Evolutionary conservation across 2,888 invertebrate species (phyloP), one percentile per base, ranked within the genome.

Genomic region (Gastracanthus pulcherrimus): DNA sequence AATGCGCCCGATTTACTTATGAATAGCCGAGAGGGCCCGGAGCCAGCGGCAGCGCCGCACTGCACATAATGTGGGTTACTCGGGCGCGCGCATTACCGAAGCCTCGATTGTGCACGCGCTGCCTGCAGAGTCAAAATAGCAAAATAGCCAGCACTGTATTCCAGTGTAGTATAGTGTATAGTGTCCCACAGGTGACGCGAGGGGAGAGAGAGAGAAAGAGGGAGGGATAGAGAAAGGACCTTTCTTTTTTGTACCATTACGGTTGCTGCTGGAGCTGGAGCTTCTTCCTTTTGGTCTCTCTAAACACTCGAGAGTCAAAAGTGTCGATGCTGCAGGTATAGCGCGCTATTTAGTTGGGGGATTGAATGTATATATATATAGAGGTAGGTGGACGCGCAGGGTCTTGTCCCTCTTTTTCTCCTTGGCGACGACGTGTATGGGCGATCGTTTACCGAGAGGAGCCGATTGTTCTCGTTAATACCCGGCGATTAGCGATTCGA

Each of bases 1-100:
- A 58, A 58, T 38, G 34, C 41, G 13, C 26, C 41, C 36, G 75
- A 80, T 74, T 80, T 80, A 67, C 70, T 55, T 74, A 75, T 74
- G 67, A 80, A 80, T 80, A 26, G 58, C n/a, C n/a, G n/a, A n/a
- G n/a, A n/a, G n/a, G n/a, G n/a, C n/a, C n/a, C n/a, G n/a, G n/a
- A n/a, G n/a, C n/a, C n/a, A 45, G 11, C 23, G 36, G 51, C 48
- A 72, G 36, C 19, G 36, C 16, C n/a, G 9, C 45, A 2, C 19
- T 0, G 5, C 13, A 4, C 48, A 55, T 26, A 76, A 76, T 76
- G 55, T 76, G 67, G 76, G 67, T 76, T 76, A 76, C 67, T 67
- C 67, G 58, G 38, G 23, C 38, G 67, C 36, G 23, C 38, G 67
- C 36, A 45, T 6, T n/a, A 34, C 1, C 58, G 41, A 69, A 19